Base-by-base conservation (phyloP, 2,113 vertebrate genomes). In the Siniperca knerii region DNA sequence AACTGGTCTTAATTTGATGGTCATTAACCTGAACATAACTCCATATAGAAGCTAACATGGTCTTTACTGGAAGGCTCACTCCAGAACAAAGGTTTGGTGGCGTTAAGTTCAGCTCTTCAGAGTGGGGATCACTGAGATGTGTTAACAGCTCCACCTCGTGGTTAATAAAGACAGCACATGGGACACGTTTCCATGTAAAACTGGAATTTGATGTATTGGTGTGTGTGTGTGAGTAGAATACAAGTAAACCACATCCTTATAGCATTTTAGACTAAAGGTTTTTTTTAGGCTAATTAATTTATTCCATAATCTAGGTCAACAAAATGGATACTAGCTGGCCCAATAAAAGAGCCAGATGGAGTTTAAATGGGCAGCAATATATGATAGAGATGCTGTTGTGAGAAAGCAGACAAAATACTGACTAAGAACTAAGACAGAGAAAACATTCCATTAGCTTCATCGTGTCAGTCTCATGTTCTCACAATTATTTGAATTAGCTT, bases 111-210 rank as follows among this genome's bases (percentile, higher is more conserved):
- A 60, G 8, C 25, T 54, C 9, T 2, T 42, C 1, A 1, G 29
- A 46, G 15, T 42, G 4, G 46, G 10, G 16, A 37, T 64, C 6
- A 29, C 46, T 75, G 20, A 75, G 48, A 72, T 52, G 4, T 60
- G 23, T 46, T 15, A 64, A 81, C 69, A 81, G 29, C 77, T 9
- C 65, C 65, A 70, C 40, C 54, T 54, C 21, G 64, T 70, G 84
- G 80, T 54, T 21, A 82, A 78, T 87, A 73, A 81, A 78, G 21
- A 57, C 1, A 48, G 60, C 40, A 48, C 50, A 50, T 8, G 29
- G 18, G 44, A 61, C 5, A 33, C 29, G 23, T 79, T 70, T 61
- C 46, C 42, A 64, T 21, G 29, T 1, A 37, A 37, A 62, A 62
- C 23, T 50, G 21, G 58, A 11, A 23, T 10, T 2, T 58, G 4